Evolutionary conservation across 2,888 invertebrate species (phyloP).

Genomic region (Cordylochernes scorpioides): DNA sequence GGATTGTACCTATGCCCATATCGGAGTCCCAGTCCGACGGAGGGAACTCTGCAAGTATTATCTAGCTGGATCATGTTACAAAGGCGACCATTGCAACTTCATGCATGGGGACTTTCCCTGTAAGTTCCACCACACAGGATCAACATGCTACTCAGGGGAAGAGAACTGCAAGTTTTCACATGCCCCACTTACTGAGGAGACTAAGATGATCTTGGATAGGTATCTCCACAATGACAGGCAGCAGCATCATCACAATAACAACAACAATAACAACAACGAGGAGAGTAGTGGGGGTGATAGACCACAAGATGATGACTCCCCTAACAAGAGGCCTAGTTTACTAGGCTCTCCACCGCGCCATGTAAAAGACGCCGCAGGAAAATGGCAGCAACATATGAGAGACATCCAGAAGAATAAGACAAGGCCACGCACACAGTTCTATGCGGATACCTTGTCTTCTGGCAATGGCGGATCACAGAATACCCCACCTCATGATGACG

Average conservation of each 20-base stretch:
- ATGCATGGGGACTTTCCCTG: conserved; percentile 84
- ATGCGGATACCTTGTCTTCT: too few relatives aligned
- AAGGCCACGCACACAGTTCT: too few relatives aligned
- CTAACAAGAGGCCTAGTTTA: conserved; percentile 12
- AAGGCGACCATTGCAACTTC: too few relatives aligned
- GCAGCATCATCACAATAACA: not conserved
- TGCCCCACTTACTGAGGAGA: conserved; percentile 51
- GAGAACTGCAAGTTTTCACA: conserved; percentile 87
- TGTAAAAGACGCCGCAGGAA: conserved; percentile 16
- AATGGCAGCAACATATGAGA: conserved; percentile 15
- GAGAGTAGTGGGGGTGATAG: not conserved
- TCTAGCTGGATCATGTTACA: too few relatives aligned
- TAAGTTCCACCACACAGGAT: conserved; percentile 81
- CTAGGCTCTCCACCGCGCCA: conserved; percentile 19
- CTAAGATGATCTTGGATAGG: conserved; percentile 31
- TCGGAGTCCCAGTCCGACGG: too few relatives aligned
- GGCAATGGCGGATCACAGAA: too few relatives aligned
- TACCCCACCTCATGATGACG: too few relatives aligned
- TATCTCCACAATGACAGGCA: too few relatives aligned
- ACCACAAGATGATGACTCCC: not conserved
- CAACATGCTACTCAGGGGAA: conserved; percentile 38
- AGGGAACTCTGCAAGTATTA: too few relatives aligned
- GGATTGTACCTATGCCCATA: conserved; percentile 84
- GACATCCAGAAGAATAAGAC: conserved; percentile 5
- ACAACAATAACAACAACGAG: not conserved